These are phyloP conservation scores for Menidia menidia DNA, from an alignment of 2,797 vertebrate species.

Conservation along the genomic window DNA sequence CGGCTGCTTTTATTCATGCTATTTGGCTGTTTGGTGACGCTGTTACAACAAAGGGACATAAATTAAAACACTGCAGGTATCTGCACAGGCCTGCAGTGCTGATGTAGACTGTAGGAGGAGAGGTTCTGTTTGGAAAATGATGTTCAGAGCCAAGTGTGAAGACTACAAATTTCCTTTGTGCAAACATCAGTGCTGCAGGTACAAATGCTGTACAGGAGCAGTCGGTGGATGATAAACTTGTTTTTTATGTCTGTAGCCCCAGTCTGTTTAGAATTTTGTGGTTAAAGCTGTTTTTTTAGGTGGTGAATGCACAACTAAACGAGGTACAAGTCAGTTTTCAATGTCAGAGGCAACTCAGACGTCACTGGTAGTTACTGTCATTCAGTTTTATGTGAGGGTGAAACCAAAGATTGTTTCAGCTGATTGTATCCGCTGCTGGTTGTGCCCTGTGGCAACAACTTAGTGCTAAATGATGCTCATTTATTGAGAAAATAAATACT, in stretches of 20 bases:
- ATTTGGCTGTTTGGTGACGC: too few relatives aligned
- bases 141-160: neutral
- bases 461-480: slow-evolving; percentile 34
- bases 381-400: slow-evolving; percentile 1
- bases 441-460: slow-evolving; percentile 26
- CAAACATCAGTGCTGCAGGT: neutral
- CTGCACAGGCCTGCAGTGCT: too few relatives aligned
- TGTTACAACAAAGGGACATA: too few relatives aligned
- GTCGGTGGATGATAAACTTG: neutral
- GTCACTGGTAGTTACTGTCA: neutral
- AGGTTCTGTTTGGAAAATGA: neutral
- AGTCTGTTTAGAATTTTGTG: neutral
- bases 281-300: neutral
- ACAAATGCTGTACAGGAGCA: neutral
- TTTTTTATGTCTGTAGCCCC: neutral
- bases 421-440: slow-evolving; percentile 15
- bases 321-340: neutral
- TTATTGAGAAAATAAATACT: slow-evolving; percentile 18
- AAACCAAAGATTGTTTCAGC: neutral
- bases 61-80: too few relatives aligned
- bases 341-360: neutral
- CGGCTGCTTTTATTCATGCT: too few relatives aligned
- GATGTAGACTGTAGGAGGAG: too few relatives aligned
- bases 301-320: neutral
- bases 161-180: neutral